Evolutionary conservation across 1,140 invertebrate genomes (phyloP).

Genomic region (Drosophila sproati): DNA sequence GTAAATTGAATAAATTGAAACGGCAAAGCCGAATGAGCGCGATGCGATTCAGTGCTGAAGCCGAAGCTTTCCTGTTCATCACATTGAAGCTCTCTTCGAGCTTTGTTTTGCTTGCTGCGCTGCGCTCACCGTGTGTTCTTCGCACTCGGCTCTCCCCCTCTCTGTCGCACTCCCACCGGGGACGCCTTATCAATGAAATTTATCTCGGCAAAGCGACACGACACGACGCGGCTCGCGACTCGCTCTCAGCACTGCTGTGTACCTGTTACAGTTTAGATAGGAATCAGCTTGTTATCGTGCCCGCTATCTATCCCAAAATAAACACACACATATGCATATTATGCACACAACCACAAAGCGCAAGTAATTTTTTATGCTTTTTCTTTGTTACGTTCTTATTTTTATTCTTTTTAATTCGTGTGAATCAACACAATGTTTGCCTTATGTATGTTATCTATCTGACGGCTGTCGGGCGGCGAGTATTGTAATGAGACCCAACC

Average conservation of each 20-base stretch:
- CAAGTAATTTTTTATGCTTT: constrained; percentile 37
- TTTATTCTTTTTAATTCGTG: constrained; percentile 14
- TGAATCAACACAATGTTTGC: constrained; percentile 7
- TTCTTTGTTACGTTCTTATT: constrained; percentile 12
- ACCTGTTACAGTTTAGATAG: constrained; percentile 82
- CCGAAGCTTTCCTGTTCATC: constrained; percentile 66
- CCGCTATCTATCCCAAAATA: constrained; percentile 57
- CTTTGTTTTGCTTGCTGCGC: constrained; percentile 59
- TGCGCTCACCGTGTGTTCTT: constrained; percentile 14
- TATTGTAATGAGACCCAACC: constrained; percentile 14
- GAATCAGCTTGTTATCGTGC: constrained; percentile 77
- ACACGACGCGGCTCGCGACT: constrained; percentile 31
- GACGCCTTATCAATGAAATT: constrained; percentile 76
- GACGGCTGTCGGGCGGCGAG: neutral
- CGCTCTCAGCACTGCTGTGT: constrained; percentile 68
- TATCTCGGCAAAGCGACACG: constrained; percentile 57
- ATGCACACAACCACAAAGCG: constrained; percentile 18
- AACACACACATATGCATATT: constrained; percentile 27
- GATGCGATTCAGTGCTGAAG: constrained; percentile 4
- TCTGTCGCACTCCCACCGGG: constrained; percentile 19
- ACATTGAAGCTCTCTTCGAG: constrained; percentile 68
- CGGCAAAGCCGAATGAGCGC: constrained; percentile 30
- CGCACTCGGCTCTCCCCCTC: constrained; percentile 7
- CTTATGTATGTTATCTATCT: constrained; percentile 27
- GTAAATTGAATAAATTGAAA: constrained; percentile 83